phyloP scores from a whole-genome alignment of 1,140 invertebrate genomes.

The Reticulitermes speratus region DNA sequence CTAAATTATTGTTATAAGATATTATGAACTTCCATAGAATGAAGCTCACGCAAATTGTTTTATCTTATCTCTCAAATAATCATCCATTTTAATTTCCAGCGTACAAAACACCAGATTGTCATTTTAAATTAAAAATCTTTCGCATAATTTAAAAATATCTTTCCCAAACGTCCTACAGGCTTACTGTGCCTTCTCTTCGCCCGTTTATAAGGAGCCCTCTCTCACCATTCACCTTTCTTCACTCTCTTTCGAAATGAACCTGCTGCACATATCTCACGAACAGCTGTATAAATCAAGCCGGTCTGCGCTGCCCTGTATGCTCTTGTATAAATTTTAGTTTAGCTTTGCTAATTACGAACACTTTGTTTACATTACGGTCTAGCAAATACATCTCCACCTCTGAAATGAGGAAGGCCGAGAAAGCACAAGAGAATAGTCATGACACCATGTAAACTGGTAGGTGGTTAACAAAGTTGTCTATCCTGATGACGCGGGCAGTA shows the following conservation, averaged over 20 bases:
- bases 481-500: too few relatives aligned
- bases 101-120: background rate
- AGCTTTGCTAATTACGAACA: background rate
- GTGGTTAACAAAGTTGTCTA: too few relatives aligned
- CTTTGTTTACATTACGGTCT: constrained; percentile 4
- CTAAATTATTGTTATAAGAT: too few relatives aligned
- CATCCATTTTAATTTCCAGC: background rate
- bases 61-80: too few relatives aligned
- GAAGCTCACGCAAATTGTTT: too few relatives aligned
- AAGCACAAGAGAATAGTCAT: too few relatives aligned
- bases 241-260: background rate
- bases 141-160: constrained; percentile 6
- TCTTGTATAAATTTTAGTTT: constrained; percentile 11
- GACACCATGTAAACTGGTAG: too few relatives aligned
- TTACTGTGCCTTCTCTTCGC: background rate
- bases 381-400: background rate
- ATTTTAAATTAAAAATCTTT: background rate
- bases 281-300: background rate
- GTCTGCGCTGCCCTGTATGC: background rate
- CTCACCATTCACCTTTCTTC: too few relatives aligned
- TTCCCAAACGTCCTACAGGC: background rate
- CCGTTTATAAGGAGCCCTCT: background rate
- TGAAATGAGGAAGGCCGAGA: background rate
- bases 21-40: too few relatives aligned
- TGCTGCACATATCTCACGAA: background rate